phyloP scores from a whole-genome alignment of 1,140 invertebrate genomes.

The Polypedilum vanderplanki region DNA sequence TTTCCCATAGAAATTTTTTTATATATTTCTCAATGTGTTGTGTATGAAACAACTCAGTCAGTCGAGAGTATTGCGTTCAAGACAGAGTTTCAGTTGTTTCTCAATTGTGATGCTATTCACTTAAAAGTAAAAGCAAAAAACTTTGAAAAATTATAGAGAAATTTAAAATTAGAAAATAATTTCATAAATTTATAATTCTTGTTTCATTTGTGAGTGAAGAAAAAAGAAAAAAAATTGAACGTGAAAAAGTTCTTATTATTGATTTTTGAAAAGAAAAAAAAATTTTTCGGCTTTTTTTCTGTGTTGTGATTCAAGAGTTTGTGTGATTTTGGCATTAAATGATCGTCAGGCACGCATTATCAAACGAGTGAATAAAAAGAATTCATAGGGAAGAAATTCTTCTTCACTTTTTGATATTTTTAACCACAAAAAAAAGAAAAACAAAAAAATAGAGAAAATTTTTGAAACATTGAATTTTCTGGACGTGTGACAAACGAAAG shows the following conservation, averaged over 20 bases:
- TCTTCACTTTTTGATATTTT: no score
- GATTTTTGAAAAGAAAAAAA: neutral
- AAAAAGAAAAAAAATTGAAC: neutral
- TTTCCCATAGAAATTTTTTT: neutral
- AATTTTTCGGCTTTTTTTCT: neutral
- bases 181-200: no score
- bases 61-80: neutral
- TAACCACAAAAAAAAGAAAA: no score
- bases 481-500: no score
- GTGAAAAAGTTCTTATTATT: neutral
- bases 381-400: no score
- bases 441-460: neutral
- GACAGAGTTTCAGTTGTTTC: neutral
- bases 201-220: neutral
- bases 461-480: neutral
- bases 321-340: no score
- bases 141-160: no score
- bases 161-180: no score
- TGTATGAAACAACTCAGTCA: neutral
- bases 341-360: no score
- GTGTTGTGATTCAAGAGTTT: neutral
- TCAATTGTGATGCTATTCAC: neutral
- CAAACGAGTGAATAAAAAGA: no score
- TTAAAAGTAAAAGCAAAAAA: no score
- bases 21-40: neutral